Evolutionary conservation across 2,888 invertebrate species (phyloP), one percentile per base, ranked within the genome.

Genomic region (Heliconius ismenius): DNA sequence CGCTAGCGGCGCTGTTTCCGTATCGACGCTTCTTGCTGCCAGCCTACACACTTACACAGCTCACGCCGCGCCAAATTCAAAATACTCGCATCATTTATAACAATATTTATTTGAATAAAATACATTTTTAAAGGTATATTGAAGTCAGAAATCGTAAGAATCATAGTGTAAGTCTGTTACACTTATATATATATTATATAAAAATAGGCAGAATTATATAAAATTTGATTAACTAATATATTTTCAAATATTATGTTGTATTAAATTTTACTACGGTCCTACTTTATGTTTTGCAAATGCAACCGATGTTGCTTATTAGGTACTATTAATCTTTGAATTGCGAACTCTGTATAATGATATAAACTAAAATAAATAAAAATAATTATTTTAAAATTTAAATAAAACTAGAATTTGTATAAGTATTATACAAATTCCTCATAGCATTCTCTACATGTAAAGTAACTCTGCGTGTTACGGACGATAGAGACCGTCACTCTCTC

Each of bases 1-100:
- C 91, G 92, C 88, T 88, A 79, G 73, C 26, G 73, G 82, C 83
- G 84, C 82, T 78, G 86, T 90, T 91, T 93, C 93, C 92, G 93
- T 91, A 92, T 91, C 89, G 92, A 92, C 90, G 89, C 90, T 86
- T 78, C 82, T 81, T 78, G 81, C 74, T 72, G 43, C 69, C 76
- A 39, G 39, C 1, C 32, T 32, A 32, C 32, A 32, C 32, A 32
- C 32, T 32, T 15, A 24, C 76, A 15, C 43, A 81, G 60, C 76
- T 73, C 60, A 28, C 65, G 72, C 78, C 72, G 81, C 84, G 90
- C 80, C 78, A 81, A 78, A 49, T 83, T 82, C 64, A 78, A 82
- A 81, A 70, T 43, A 18, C 18, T 3, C 24, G 26, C 36, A 26
- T 36, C 13, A 26, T 58, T 72, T 58, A 3, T 4, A 13, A 24